Percentiles rank a stretch among this genome's conserved stretches.
Evolutionary conservation across 1,140 invertebrate genomes (phyloP).

Genomic region (Tetramorium alpestre): DNA sequence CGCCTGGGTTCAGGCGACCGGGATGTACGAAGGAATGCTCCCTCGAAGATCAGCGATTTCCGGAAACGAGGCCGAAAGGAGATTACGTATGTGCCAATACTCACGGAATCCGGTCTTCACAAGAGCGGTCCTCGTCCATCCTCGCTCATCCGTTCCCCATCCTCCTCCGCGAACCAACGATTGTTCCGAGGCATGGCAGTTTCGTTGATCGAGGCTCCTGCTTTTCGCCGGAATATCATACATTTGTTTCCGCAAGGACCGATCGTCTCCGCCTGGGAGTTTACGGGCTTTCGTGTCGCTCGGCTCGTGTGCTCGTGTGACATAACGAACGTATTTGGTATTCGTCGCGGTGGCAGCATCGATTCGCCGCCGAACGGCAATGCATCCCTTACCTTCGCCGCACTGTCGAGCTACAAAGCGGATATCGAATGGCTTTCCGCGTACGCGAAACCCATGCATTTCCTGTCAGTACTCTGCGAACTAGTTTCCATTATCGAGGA

Average conservation of each 20-base stretch:
- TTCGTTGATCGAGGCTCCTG: slow-evolving; percentile 68
- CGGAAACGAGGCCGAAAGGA: slow-evolving; percentile 69
- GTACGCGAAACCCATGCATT: slow-evolving; percentile 4
- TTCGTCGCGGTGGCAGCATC: slow-evolving; percentile 44
- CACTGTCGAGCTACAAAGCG: slow-evolving; percentile 23
- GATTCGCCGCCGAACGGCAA: slow-evolving; percentile 18
- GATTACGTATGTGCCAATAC: slow-evolving; percentile 73
- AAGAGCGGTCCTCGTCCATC: slow-evolving; percentile 5
- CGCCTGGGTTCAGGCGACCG: neutral
- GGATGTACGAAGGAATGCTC: slow-evolving; percentile 53
- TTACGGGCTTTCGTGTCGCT: slow-evolving; percentile 1
- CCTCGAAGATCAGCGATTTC: slow-evolving; percentile 73
- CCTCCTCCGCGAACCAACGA: slow-evolving; percentile 4
- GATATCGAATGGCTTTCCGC: slow-evolving; percentile 43
- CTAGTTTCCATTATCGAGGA: neutral
- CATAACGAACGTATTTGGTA: slow-evolving; percentile 74
- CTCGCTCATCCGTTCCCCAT: slow-evolving; percentile 4
- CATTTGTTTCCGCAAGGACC: slow-evolving; percentile 75
- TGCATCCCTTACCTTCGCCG: slow-evolving; percentile 6
- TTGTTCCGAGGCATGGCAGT: slow-evolving; percentile 32
- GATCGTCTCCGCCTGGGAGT: slow-evolving; percentile 57
- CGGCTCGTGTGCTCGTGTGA: slow-evolving; percentile 29
- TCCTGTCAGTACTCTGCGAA: slow-evolving; percentile 6
- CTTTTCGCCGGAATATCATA: slow-evolving; percentile 68
- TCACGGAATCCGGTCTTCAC: slow-evolving; percentile 42